phyloP scores from a whole-genome alignment of 2,113 vertebrate species.

The Alaudala cheleensis region DNA sequence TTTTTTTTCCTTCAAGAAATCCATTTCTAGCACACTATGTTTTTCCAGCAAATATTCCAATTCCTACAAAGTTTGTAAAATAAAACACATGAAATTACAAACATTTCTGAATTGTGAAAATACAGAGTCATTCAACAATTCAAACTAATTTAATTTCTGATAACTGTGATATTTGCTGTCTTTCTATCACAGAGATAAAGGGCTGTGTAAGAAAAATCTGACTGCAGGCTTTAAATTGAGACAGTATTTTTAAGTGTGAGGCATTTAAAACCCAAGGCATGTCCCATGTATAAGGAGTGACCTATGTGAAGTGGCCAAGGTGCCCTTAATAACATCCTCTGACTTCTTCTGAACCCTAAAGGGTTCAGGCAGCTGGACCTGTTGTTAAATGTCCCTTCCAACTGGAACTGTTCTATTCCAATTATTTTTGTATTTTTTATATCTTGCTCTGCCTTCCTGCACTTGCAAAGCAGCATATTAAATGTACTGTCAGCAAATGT shows the following conservation, averaged over 20 bases:
- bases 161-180: not conserved
- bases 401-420: not conserved
- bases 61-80: slow-evolving; percentile 59
- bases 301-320: not conserved
- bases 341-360: not conserved
- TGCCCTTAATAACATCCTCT: not conserved
- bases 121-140: not conserved
- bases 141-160: not conserved
- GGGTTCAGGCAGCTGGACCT: not conserved
- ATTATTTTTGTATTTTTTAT: not conserved
- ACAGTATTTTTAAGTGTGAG: not conserved
- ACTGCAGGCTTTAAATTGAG: not conserved
- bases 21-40: slow-evolving; percentile 68
- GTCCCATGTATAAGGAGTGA: not conserved
- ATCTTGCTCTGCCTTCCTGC: not conserved
- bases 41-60: slow-evolving; percentile 75
- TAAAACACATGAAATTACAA: not conserved
- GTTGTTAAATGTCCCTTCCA: not conserved
- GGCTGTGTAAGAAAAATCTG: not conserved
- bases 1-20: slow-evolving; percentile 72
- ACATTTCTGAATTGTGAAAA: not conserved
- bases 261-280: not conserved
- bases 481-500: not conserved
- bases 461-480: not conserved
- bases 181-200: not conserved